A percentile compares a stretch with the other conserved stretches of the same genome.
Conservation (phyloP, 1,140 invertebrate species). For the Drosophila kikkawai region DNA sequence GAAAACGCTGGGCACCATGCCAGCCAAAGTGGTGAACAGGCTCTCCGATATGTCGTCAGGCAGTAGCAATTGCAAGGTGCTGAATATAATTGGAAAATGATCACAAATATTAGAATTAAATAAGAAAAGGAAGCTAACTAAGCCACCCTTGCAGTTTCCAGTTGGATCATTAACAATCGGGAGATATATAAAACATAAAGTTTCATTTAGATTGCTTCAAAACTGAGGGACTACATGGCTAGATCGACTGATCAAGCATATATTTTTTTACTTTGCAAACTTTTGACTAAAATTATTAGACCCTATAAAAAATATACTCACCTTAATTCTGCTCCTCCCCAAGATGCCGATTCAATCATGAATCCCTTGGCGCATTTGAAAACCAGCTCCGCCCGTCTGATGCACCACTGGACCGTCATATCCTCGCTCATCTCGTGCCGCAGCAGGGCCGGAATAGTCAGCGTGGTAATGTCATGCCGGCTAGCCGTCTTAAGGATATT, state of each 20-base stretch:
- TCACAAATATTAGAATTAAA: neutral
- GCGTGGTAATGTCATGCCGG: slow-evolving; percentile 95
- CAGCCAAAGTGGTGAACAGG: slow-evolving; percentile 93
- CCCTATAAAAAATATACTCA: neutral
- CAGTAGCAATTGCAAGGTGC: slow-evolving; percentile 85
- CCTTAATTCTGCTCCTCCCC: slow-evolving; percentile 93
- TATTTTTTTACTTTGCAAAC: too few relatives aligned
- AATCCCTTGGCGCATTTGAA: slow-evolving; percentile 99
- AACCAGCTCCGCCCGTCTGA: slow-evolving; percentile 97
- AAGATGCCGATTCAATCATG: slow-evolving; percentile 98
- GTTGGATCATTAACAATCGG: too few relatives aligned
- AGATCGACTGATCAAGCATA: too few relatives aligned
- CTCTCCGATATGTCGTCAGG: slow-evolving; percentile 94
- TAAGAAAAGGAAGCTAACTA: too few relatives aligned
- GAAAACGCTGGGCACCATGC: slow-evolving; percentile 96
- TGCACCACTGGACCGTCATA: slow-evolving; percentile 98
- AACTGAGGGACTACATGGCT: too few relatives aligned
- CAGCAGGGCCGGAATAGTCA: slow-evolving; percentile 96
- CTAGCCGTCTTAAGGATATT: slow-evolving; percentile 98
- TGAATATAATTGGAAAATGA: slow-evolving; percentile 19
- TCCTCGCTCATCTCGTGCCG: slow-evolving; percentile 98
- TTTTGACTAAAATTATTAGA: too few relatives aligned
- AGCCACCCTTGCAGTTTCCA: too few relatives aligned
- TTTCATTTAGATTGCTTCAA: too few relatives aligned
- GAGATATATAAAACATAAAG: too few relatives aligned